Evolutionary conservation across 2,888 invertebrate genomes (phyloP).

Genomic region (Drosophila ezoana): DNA sequence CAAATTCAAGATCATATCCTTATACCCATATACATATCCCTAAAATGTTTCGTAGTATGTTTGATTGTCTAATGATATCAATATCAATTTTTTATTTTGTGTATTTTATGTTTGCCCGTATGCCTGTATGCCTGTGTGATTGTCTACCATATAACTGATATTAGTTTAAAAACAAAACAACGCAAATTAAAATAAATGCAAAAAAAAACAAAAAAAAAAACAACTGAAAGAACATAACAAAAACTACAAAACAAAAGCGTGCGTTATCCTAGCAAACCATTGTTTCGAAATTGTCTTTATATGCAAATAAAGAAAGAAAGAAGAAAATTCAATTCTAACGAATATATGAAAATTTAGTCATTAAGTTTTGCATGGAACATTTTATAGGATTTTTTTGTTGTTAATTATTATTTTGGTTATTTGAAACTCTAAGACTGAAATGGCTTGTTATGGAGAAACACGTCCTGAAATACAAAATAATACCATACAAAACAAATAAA

Average conservation of each 20-base stretch:
- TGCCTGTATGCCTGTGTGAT: slow-evolving; percentile 69
- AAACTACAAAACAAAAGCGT: slow-evolving; percentile 43
- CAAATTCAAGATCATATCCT: slow-evolving; percentile 55
- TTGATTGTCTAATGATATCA: slow-evolving; percentile 56
- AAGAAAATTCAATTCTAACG: slow-evolving; percentile 32
- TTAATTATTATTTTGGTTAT: slow-evolving; percentile 66
- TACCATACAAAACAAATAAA: slow-evolving; percentile 31
- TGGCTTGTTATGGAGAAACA: slow-evolving; percentile 79
- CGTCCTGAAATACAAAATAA: slow-evolving; percentile 62
- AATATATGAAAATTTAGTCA: slow-evolving; percentile 54
- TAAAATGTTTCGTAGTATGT: slow-evolving; percentile 48
- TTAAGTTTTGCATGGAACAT: slow-evolving; percentile 54
- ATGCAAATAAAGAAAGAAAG: slow-evolving; percentile 38
- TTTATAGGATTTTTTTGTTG: slow-evolving; percentile 34
- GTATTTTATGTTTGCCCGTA: slow-evolving; percentile 46
- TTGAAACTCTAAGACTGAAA: slow-evolving; percentile 84
- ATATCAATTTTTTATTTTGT: slow-evolving; percentile 43
- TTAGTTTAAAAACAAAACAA: slow-evolving; percentile 60
- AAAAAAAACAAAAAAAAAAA: slow-evolving; percentile 6
- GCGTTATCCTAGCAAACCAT: slow-evolving; percentile 76
- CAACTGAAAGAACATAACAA: slow-evolving; percentile 16
- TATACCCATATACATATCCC: slow-evolving; percentile 32
- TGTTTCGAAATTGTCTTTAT: slow-evolving; percentile 73
- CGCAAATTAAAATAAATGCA: slow-evolving; percentile 31
- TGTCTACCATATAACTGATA: slow-evolving; percentile 73